phyloP scores from a whole-genome alignment of 2,888 invertebrate species.

The Philonicus albiceps region DNA sequence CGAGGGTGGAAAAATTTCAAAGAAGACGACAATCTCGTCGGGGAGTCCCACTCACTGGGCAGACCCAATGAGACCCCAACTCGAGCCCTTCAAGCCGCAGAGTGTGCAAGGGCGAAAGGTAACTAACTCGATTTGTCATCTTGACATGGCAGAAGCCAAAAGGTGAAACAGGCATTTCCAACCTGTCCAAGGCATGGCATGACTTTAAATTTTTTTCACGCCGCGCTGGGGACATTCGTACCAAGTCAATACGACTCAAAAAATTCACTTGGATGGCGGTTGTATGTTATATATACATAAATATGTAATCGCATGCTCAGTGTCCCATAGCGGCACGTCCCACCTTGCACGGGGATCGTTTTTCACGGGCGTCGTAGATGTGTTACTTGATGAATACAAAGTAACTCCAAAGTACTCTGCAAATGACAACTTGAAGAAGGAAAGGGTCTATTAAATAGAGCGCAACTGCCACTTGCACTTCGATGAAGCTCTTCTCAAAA shows the following conservation, averaged over 20 bases:
- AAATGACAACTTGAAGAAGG: not conserved
- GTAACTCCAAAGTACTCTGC: constrained; percentile 9
- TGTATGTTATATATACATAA: not conserved
- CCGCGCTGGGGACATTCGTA: not conserved
- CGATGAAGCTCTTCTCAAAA: not conserved
- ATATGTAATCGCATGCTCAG: not conserved
- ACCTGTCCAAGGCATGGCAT: constrained; percentile 33
- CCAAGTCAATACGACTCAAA: not conserved
- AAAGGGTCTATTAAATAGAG: constrained; percentile 1
- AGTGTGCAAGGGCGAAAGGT: not conserved
- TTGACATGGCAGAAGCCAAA: constrained; percentile 46
- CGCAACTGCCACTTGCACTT: not conserved
- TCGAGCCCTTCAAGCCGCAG: not conserved
- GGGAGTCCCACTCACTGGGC: not conserved
- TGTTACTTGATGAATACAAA: constrained; percentile 34
- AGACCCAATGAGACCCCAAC: not conserved
- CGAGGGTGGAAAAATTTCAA: not conserved
- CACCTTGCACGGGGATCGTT: constrained; percentile 19
- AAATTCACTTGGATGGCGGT: not conserved
- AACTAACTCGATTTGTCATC: constrained; percentile 46
- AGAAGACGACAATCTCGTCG: not conserved
- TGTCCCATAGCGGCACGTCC: not conserved
- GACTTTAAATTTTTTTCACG: constrained; percentile 25
- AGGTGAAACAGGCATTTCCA: constrained; percentile 43
- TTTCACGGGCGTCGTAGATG: constrained; percentile 10